These are phyloP conservation scores for Brachionus calyciflorus DNA, from an alignment of 1,140 invertebrate species.

Conservation along the genomic window DNA sequence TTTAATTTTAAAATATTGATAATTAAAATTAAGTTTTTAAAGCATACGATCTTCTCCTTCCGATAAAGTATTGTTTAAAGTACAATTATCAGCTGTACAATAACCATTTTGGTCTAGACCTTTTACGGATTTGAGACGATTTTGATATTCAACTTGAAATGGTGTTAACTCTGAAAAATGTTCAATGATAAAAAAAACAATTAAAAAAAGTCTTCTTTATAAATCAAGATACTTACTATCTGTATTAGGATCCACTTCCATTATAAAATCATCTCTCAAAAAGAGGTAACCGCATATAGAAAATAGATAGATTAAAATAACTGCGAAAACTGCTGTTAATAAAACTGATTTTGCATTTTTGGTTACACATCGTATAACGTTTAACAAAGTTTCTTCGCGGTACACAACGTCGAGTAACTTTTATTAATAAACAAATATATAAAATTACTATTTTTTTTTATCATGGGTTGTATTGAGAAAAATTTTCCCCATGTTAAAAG, in stretches of 20 bases:
- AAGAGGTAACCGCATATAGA: conserved; percentile 97
- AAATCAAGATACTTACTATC: not conserved
- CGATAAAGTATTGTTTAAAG: not conserved
- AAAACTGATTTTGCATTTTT: conserved; percentile 95
- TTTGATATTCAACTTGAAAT: not conserved
- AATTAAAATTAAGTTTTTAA: not conserved
- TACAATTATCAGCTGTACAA: conserved; percentile 4
- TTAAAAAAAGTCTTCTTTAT: not conserved
- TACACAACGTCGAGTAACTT: conserved; percentile 79
- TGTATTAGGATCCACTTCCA: conserved; percentile 61
- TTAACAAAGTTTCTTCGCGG: conserved; percentile 92
- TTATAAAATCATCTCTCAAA: conserved; percentile 92
- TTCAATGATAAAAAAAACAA: not conserved
- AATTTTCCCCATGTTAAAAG: too few species aligned
- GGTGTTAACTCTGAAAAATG: conserved; percentile 1
- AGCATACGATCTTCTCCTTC: not conserved
- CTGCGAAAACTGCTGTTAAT: conserved; percentile 88
- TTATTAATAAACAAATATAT: not conserved
- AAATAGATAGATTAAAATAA: conserved; percentile 97
- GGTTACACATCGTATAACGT: conserved; percentile 92
- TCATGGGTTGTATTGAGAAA: too few species aligned
- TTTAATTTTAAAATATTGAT: not conserved
- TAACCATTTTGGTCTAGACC: not conserved
- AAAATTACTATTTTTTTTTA: not conserved
- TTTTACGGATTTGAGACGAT: not conserved